Base-by-base conservation (phyloP, 2,888 invertebrate genomes). In the Acanthosepion pharaonis region DNA sequence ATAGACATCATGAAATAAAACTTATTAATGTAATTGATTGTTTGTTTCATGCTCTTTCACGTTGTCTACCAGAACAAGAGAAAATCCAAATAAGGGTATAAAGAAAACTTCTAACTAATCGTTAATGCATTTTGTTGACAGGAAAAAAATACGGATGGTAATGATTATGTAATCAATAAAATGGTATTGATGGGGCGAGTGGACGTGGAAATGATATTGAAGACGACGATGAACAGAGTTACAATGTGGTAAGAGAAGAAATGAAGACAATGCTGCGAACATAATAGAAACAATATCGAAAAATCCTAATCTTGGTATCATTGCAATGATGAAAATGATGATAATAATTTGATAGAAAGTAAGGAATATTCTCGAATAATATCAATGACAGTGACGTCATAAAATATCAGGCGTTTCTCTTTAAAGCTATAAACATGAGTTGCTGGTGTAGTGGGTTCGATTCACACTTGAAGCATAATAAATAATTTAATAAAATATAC, bases 61-160 rank as follows among this genome's bases (percentile, higher is more conserved):
- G n/a, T 28, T 78, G 78, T 78, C 78, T 78, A 9, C 28, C 64
- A 64, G 42, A 42, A 42, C 42, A 42, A 42, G 42, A 42, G 42
- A 3, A 42, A 42, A 2, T 42, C 42, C 42, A 42, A 42, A 42
- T 42, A 42, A 42, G 42, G 42, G 64, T 6, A 78, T 9, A n/a
- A 78, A 78, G 78, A 78, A 78, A 78, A 78, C n/a, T 8, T 28
- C 28, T 25, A 78, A 78, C 11, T 25, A 78, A 28, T n/a, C 78
- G 78, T 78, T 78, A 78, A 78, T 78, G 78, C 78, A 78, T 78
- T 78, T 64, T 64, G 64, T 64, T 78, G 78, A n/a, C n/a, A n/a
- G n/a, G 28, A n/a, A 78, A 28, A 78, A 78, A 78, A 78, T 78
- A 78, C 28, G 78, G 28, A 78, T 78, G 28, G 78, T n/a, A 78